A percentile compares a stretch with the other conserved stretches of the same genome.
phyloP scores from a whole-genome alignment of 2,888 invertebrate genomes.

The Phoenoteleia sp. region DNA sequence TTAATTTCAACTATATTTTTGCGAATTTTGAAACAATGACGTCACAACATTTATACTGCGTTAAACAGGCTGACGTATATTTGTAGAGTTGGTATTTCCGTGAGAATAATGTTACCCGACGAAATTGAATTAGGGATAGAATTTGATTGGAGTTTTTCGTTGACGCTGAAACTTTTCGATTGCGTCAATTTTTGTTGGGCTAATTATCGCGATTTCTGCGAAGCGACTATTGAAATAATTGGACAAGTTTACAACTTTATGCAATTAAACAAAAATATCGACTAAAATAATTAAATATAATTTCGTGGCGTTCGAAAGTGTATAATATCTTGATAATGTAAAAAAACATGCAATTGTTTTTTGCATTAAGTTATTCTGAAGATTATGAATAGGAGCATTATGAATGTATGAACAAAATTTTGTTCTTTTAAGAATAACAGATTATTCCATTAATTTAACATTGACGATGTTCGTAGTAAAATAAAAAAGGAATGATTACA shows the following conservation, averaged over 20 bases:
- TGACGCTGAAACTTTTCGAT: not conserved
- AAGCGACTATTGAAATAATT: not conserved
- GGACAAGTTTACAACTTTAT: not conserved
- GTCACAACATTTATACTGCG: conserved; percentile 5
- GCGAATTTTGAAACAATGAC: conserved; percentile 21
- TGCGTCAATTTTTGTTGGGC: not conserved
- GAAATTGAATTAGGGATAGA: not conserved
- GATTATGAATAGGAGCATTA: too few species aligned
- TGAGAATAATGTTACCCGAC: not conserved
- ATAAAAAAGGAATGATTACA: too few species aligned
- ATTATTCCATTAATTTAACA: not conserved
- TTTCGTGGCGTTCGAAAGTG: not conserved
- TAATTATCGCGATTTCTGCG: not conserved
- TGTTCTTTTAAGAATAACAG: not conserved
- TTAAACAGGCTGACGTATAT: conserved; percentile 15
- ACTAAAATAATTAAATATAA: too few species aligned
- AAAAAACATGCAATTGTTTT: too few species aligned
- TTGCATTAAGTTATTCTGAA: too few species aligned
- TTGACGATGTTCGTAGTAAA: not conserved
- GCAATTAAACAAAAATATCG: not conserved
- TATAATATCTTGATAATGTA: too few species aligned
- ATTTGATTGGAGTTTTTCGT: not conserved
- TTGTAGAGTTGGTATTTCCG: not conserved
- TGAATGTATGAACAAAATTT: too few species aligned
- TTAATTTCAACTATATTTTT: conserved; percentile 17